Conservation (phyloP, 1,140 invertebrate species). For the Gyrodactylus bullatarudis region DNA sequence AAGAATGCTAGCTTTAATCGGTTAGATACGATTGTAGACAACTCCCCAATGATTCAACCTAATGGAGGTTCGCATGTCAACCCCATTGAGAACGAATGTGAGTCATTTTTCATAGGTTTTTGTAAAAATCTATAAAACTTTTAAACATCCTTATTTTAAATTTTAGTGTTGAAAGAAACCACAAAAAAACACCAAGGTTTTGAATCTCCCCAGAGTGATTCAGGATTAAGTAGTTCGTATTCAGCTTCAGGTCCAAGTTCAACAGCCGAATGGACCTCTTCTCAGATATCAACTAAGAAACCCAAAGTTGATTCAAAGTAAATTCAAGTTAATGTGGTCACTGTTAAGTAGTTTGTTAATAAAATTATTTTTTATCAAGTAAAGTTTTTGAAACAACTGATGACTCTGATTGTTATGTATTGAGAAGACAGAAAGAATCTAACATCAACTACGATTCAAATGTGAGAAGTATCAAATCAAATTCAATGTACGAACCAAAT, state of each 20-base stretch:
- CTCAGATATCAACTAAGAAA: background rate
- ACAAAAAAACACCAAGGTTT: background rate
- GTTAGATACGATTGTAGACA: too few species aligned
- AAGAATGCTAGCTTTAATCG: too few species aligned
- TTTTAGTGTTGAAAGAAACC: background rate
- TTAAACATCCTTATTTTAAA: background rate
- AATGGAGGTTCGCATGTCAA: too few species aligned
- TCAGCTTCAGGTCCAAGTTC: background rate
- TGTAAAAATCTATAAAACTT: too few species aligned
- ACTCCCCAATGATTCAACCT: too few species aligned
- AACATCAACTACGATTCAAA: background rate
- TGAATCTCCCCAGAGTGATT: background rate
- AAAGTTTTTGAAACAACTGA: background rate
- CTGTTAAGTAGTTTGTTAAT: background rate
- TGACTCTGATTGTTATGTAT: background rate
- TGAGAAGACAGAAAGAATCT: background rate
- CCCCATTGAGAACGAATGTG: too few species aligned
- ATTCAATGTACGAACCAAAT: background rate
- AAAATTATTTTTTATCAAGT: background rate
- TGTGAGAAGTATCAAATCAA: background rate
- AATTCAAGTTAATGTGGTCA: background rate
- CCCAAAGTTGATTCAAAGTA: background rate
- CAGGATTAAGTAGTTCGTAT: background rate
- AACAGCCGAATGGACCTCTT: background rate
- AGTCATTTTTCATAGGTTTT: too few species aligned